Conservation (phyloP, 2,888 invertebrate genomes). For the Tribolium freemani region DNA sequence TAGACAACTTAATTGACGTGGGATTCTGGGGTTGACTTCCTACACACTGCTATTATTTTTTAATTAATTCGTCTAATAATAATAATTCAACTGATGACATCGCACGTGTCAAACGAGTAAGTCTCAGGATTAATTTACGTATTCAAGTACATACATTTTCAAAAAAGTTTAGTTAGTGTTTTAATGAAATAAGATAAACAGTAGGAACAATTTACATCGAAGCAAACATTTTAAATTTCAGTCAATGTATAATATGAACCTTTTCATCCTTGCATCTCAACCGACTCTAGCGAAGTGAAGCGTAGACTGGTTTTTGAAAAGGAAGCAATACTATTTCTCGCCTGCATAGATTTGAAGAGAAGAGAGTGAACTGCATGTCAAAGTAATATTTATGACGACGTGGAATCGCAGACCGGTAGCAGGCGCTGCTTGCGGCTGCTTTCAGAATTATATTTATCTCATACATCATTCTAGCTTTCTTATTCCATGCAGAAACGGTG, state of each 20-base stretch:
- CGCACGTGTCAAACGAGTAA: too few species aligned
- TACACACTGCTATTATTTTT: too few species aligned
- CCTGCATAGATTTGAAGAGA: constrained; percentile 48
- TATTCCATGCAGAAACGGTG: constrained; percentile 44
- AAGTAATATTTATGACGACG: constrained; percentile 49
- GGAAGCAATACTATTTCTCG: constrained; percentile 49
- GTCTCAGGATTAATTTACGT: too few species aligned
- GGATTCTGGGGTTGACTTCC: too few species aligned
- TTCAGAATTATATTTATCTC: constrained; percentile 46
- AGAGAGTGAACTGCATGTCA: constrained; percentile 47
- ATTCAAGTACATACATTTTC: too few species aligned
- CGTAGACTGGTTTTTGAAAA: constrained; percentile 35
- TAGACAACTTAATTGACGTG: too few species aligned
- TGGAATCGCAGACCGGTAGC: constrained; percentile 39
- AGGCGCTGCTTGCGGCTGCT: constrained; percentile 41
- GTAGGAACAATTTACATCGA: neutral
- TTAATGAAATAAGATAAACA: neutral
- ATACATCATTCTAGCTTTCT: constrained; percentile 47
- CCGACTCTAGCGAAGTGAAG: constrained; percentile 15
- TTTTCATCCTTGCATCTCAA: constrained; percentile 4
- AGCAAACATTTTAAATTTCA: neutral
- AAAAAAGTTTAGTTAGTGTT: neutral
- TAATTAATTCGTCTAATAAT: too few species aligned
- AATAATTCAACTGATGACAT: too few species aligned
- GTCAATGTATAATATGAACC: constrained; percentile 1